These are phyloP conservation scores for Hydrozoanthus tunicans DNA, from an alignment of 64 coral and sea anemone species.

Conservation along the genomic window DNA sequence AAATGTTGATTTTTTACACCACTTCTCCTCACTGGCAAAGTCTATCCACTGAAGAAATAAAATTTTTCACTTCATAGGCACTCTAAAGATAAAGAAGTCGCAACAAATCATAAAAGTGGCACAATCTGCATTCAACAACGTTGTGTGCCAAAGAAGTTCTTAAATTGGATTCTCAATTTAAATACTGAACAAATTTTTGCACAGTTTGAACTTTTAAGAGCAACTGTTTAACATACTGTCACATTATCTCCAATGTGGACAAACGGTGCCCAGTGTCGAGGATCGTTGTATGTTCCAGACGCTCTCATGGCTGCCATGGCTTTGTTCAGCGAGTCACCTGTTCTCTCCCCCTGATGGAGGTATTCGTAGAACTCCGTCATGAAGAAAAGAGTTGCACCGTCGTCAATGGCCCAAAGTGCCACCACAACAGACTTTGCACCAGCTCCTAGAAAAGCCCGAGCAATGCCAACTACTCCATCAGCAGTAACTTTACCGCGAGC, in stretches of 20 bases:
- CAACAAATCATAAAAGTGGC: too few species aligned
- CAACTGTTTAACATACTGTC: background rate
- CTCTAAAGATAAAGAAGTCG: too few species aligned
- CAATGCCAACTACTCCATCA: too few species aligned
- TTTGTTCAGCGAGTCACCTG: conserved; percentile 10
- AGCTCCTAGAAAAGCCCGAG: too few species aligned
- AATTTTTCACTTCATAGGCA: too few species aligned
- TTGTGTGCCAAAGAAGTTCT: too few species aligned
- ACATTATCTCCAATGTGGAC: conserved; percentile 52
- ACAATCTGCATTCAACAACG: too few species aligned
- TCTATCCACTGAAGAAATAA: too few species aligned
- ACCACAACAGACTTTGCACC: background rate
- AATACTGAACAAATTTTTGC: background rate
- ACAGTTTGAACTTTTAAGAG: background rate
- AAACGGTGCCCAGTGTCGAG: conserved; percentile 30
- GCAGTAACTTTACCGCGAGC: too few species aligned
- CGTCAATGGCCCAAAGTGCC: conserved; percentile 44
- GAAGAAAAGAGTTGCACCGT: conserved; percentile 23
- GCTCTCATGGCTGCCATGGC: conserved; percentile 52
- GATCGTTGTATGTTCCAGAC: background rate
- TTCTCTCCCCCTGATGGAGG: background rate
- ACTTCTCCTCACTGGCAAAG: too few species aligned
- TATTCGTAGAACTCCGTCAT: conserved; percentile 45
- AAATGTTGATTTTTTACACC: too few species aligned
- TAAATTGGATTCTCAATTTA: background rate